Conservation (phyloP, 2,113 vertebrate genomes). For the Plestiodon gilberti region DNA sequence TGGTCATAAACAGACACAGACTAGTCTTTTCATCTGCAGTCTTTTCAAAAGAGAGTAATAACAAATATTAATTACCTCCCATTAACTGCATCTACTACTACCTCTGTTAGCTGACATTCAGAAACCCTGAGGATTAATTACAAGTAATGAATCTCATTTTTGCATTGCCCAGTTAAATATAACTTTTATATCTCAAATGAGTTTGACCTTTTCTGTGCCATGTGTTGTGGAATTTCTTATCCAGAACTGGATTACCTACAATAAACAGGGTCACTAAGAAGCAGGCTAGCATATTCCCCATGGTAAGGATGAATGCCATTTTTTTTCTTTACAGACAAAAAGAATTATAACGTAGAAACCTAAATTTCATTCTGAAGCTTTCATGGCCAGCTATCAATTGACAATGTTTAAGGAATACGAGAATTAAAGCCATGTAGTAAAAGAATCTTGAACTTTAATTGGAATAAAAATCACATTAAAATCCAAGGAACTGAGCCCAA, state of each 20-base stretch:
- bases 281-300: not conserved
- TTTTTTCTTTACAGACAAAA: not conserved
- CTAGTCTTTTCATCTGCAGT: slow-evolving; percentile 4
- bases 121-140: slow-evolving; percentile 71
- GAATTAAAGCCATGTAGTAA: too few species aligned
- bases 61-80: slow-evolving; percentile 65
- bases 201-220: slow-evolving; percentile 67
- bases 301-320: slow-evolving; percentile 13
- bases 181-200: slow-evolving; percentile 60
- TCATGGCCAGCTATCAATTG: too few species aligned
- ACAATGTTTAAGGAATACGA: too few species aligned
- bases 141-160: slow-evolving; percentile 65
- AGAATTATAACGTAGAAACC: slow-evolving; percentile 13
- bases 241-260: slow-evolving; percentile 44
- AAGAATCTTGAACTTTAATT: too few species aligned
- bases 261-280: slow-evolving; percentile 36
- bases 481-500: too few species aligned
- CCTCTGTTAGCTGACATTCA: slow-evolving; percentile 65
- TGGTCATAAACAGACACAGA: slow-evolving; percentile 24
- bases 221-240: slow-evolving; percentile 48
- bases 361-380: too few species aligned
- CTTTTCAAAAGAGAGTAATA: slow-evolving; percentile 53
- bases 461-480: too few species aligned
- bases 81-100: slow-evolving; percentile 43
- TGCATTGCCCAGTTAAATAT: slow-evolving; percentile 59